Evolutionary conservation across 1,140 invertebrate genomes (phyloP).

Genomic region (Phocides pigmalion): DNA sequence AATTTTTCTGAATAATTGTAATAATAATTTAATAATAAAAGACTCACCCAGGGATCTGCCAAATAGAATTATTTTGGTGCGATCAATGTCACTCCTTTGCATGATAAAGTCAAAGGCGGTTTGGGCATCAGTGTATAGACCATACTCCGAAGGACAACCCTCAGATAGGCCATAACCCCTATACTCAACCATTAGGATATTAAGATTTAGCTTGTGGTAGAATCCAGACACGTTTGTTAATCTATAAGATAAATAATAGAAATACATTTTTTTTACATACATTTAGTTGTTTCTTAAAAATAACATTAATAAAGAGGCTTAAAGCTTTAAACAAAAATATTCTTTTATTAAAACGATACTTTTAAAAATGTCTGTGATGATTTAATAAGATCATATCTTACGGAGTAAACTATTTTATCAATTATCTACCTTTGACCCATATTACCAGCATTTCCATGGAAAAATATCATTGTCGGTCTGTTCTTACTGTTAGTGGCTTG

Average conservation of each 20-base stretch:
- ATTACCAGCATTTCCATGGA: conserved; percentile 98
- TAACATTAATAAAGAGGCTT: too few species aligned
- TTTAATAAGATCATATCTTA: too few species aligned
- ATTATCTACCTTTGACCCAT: conserved; percentile 96
- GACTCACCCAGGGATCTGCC: conserved; percentile 93
- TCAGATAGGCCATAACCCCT: conserved; percentile 97
- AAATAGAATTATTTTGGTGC: conserved; percentile 94
- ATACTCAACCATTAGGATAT: conserved; percentile 96
- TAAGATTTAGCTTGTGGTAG: conserved; percentile 91
- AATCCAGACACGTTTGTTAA: conserved; percentile 85
- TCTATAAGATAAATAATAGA: conserved; percentile 47
- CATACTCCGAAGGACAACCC: conserved; percentile 93
- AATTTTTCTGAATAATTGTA: too few species aligned
- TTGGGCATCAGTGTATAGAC: conserved; percentile 94
- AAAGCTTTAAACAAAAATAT: too few species aligned
- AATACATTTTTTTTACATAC: conserved; percentile 11
- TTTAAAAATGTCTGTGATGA: too few species aligned
- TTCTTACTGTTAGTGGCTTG: conserved; percentile 88
- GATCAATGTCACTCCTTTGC: conserved; percentile 92
- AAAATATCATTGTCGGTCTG: conserved; percentile 93
- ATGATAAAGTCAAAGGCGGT: conserved; percentile 94
- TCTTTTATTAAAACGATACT: too few species aligned
- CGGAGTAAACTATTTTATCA: too few species aligned
- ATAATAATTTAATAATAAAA: too few species aligned
- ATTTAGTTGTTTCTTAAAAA: background rate